phyloP scores from a whole-genome alignment of 2,797 vertebrate species.

The Scleropages formosus region DNA sequence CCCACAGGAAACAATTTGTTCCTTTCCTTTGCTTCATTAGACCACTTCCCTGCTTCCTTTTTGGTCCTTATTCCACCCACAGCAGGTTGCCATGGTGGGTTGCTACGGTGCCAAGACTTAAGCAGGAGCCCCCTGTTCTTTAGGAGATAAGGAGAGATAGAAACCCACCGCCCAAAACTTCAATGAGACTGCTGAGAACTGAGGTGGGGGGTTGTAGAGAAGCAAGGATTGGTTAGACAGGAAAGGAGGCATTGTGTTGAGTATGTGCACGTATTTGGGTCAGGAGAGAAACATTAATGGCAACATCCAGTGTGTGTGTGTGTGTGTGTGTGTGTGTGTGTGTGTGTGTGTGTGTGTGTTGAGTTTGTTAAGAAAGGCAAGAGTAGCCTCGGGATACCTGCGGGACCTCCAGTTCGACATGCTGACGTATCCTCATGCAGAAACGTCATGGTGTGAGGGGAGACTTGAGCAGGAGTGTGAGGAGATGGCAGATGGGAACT shows the following conservation, averaged over 20 bases:
- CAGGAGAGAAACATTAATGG: background rate
- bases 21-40: background rate
- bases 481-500: background rate
- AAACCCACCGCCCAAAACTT: background rate
- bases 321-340: background rate
- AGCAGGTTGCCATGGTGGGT: background rate
- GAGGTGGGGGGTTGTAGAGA: background rate
- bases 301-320: constrained; percentile 8
- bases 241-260: too few relatives aligned
- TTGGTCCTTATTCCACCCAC: too few relatives aligned
- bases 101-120: background rate
- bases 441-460: background rate
- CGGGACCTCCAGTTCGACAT: constrained; percentile 12
- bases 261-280: background rate
- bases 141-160: background rate
- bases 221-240: background rate
- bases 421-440: background rate
- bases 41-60: background rate
- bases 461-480: too few relatives aligned
- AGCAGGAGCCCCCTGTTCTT: background rate
- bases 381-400: background rate
- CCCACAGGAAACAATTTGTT: background rate
- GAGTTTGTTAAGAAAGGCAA: constrained; percentile 27
- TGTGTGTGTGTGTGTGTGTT: background rate
- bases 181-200: background rate